Conservation (phyloP, 2,888 invertebrate genomes). For the Dynastes maya region DNA sequence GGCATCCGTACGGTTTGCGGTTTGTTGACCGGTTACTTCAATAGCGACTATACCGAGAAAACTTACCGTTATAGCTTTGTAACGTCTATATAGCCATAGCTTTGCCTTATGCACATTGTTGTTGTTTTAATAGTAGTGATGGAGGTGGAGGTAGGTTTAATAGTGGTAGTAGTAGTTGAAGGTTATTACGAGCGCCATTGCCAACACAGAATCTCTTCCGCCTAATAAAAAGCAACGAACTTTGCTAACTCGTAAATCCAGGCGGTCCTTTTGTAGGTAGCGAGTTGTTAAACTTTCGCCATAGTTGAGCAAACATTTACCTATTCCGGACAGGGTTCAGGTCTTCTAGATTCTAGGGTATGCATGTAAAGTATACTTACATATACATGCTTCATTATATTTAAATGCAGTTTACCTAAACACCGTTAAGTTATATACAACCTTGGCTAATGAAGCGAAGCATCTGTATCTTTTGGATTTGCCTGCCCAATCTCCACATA, state of each 20-base stretch:
- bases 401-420: too few species aligned
- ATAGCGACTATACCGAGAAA: conserved; percentile 4
- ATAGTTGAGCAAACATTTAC: too few species aligned
- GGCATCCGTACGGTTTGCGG: conserved; percentile 10
- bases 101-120: background rate
- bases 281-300: too few species aligned
- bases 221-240: conserved; percentile 4
- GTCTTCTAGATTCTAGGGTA: too few species aligned
- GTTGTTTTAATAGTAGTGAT: background rate
- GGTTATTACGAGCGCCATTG: background rate
- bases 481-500: too few species aligned
- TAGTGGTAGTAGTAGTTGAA: background rate
- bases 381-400: too few species aligned
- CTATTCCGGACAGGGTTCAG: too few species aligned
- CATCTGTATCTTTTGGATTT: too few species aligned
- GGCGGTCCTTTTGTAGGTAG: background rate
- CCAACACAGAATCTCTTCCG: background rate
- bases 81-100: background rate
- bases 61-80: conserved; percentile 1
- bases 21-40: conserved; percentile 33
- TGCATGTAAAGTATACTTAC: too few species aligned
- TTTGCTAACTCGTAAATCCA: conserved; percentile 11
- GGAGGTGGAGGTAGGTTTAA: background rate
- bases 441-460: too few species aligned
- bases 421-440: too few species aligned